These are phyloP conservation scores for Thymallus thymallus DNA, from an alignment of 2,113 vertebrate genomes.

Conservation along the genomic window DNA sequence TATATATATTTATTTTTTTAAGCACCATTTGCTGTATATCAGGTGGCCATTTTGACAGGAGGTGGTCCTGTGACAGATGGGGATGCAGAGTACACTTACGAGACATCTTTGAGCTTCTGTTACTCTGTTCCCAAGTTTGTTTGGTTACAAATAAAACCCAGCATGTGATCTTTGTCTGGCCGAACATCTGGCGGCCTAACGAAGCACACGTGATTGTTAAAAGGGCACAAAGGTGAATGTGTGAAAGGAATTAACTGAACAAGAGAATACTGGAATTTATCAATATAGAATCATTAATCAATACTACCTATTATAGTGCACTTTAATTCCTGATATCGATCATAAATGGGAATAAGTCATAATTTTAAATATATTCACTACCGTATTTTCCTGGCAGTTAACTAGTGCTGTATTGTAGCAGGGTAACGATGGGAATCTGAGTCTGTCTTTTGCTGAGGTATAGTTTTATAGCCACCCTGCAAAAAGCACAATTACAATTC, in stretches of 20 bases:
- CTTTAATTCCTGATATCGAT: not conserved
- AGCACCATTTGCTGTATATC: not conserved
- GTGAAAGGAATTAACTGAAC: not conserved
- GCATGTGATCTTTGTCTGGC: too few relatives aligned
- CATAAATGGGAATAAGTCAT: not conserved
- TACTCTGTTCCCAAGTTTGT: too few relatives aligned
- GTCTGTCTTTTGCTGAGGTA: not conserved
- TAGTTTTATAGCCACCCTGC: not conserved
- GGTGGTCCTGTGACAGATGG: not conserved
- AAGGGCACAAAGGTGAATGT: not conserved
- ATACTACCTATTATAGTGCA: not conserved
- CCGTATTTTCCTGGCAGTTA: not conserved
- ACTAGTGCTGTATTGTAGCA: not conserved
- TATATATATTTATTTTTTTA: too few relatives aligned
- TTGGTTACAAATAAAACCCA: too few relatives aligned
- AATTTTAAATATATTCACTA: not conserved
- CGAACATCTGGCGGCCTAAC: not conserved
- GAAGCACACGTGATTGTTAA: not conserved
- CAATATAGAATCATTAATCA: not conserved
- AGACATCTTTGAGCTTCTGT: too few relatives aligned
- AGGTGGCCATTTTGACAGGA: not conserved
- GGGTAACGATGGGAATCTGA: not conserved
- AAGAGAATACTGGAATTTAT: not conserved
- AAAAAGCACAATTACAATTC: not conserved
- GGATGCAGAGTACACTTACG: not conserved